Evolutionary conservation across 2,888 invertebrate species (phyloP).

Genomic region (Orchestes rusci): DNA sequence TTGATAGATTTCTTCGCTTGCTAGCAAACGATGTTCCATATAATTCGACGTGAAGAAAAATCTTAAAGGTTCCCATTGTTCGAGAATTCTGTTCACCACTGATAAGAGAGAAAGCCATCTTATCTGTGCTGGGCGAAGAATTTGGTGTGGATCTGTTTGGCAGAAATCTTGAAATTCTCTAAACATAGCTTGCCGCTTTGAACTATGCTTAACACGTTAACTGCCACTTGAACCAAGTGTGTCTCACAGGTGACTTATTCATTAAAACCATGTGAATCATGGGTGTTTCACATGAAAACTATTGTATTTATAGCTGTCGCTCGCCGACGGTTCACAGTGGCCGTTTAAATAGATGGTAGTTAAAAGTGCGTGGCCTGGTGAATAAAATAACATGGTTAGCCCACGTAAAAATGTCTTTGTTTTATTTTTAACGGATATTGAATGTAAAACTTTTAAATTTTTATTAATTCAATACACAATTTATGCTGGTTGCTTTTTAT

Average conservation of each 20-base stretch:
- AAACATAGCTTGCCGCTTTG: slow-evolving; percentile 22
- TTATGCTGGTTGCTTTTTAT: no score
- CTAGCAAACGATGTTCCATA: slow-evolving; percentile 5
- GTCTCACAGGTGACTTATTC: no score
- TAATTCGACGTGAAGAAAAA: slow-evolving; percentile 5
- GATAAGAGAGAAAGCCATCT: slow-evolving; percentile 28
- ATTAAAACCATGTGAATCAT: no score
- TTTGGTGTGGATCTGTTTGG: slow-evolving; percentile 19
- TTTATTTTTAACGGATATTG: no score
- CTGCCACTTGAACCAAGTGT: neutral
- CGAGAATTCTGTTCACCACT: slow-evolving; percentile 8
- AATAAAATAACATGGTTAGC: neutral
- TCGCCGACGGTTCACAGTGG: neutral
- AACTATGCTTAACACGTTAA: slow-evolving; percentile 12
- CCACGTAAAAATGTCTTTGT: neutral
- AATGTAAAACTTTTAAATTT: no score
- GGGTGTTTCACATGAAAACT: no score
- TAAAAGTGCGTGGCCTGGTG: neutral
- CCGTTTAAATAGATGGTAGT: neutral
- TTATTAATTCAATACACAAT: no score
- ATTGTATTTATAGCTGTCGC: no score
- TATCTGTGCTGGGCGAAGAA: slow-evolving; percentile 22
- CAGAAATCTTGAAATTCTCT: slow-evolving; percentile 23
- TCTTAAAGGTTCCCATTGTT: slow-evolving; percentile 8
- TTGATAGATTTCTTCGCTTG: slow-evolving; percentile 1